Evolutionary conservation across 2,888 invertebrate species (phyloP), one percentile per base, ranked within the genome.

Genomic region (Lasioglossum zephyrum): DNA sequence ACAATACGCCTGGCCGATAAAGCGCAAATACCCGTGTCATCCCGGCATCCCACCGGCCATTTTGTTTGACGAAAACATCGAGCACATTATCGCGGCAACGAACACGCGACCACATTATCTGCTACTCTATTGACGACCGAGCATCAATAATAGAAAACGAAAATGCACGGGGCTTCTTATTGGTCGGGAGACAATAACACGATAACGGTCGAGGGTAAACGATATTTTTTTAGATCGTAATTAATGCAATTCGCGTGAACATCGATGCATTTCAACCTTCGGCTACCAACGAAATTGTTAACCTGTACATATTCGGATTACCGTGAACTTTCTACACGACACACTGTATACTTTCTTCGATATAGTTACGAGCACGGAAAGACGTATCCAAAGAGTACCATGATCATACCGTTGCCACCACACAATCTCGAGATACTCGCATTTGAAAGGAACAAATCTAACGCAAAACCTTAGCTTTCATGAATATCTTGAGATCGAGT

Each of bases 1-100:
- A 89, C 89, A 89, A 89, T 89, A 47, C 81, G 79, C 80, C 63
- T 78, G 77, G 57, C 79, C 57, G 89, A 89, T 89, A 89, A 89
- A 89, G 63, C 69, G 49, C 39, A 75, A 82, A 88, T 84, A 88
- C 81, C 81, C 81, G 78, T 79, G 86, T 82, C 85, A 85, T 83
- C 66, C 31, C 63, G 18, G 0, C 82, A 22, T 73, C 78, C 75
- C 75, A 77, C 36, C 75, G 80, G 41, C 44, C 72, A 79, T 80
- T 79, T 77, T 41, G 78, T 73, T 83, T 66, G 26, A 77, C 83
- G 89, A 87, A 87, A 89, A 89, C 83, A 81, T 77, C 81, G 73
- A 31, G 2, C 72, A 83, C 72, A 83, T 78, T 89, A 87, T 89
- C 85, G 73, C 39, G 44, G 13, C 82, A 77, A 26, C 44, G 75